Conservation (phyloP, 2,888 invertebrate species). For the Encarsia formosa region DNA sequence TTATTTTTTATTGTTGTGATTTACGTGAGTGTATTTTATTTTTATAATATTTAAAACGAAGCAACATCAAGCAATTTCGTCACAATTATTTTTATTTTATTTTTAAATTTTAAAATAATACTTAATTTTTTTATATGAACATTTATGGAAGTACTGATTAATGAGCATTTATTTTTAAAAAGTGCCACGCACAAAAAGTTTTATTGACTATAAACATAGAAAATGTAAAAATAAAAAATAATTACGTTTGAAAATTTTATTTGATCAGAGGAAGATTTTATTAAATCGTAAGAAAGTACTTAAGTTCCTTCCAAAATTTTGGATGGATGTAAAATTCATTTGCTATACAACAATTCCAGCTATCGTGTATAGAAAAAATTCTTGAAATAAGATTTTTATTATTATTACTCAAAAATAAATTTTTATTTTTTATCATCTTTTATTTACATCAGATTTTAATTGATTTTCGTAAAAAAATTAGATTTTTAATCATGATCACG, state of each 20-base stretch:
- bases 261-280: too few species aligned
- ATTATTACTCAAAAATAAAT: too few species aligned
- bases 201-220: neutral
- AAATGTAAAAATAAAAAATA: neutral
- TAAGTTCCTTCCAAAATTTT: constrained; percentile 20
- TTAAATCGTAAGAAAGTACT: constrained; percentile 22
- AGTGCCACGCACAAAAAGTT: too few species aligned
- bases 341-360: constrained; percentile 20
- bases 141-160: constrained; percentile 6
- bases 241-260: neutral
- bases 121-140: too few species aligned
- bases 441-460: too few species aligned
- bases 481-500: too few species aligned
- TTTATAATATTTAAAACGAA: constrained; percentile 17
- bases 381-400: neutral
- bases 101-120: constrained; percentile 5
- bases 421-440: too few species aligned
- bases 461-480: too few species aligned
- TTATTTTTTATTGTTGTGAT: constrained; percentile 16
- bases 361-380: neutral
- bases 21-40: constrained; percentile 2
- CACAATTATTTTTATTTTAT: constrained; percentile 6
- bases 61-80: constrained; percentile 19
- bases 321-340: constrained; percentile 2
- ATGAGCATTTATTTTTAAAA: constrained; percentile 25